Conservation (phyloP, 2,797 vertebrate genomes). For the Chelon labrosus region DNA sequence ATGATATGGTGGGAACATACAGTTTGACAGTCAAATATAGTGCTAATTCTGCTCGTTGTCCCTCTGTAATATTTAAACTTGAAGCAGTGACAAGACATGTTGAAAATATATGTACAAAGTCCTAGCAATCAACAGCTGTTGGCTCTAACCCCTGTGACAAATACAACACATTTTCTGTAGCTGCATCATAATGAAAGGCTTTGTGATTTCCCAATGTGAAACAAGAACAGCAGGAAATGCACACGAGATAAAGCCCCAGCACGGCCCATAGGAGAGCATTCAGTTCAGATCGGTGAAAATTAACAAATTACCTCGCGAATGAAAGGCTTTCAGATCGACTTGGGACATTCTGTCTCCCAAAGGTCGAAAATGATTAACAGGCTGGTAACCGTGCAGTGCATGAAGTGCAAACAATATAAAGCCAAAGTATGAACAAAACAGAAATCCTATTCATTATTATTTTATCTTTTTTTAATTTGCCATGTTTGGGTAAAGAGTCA, state of each 20-base stretch:
- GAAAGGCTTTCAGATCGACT: constrained; percentile 4
- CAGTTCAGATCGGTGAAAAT: constrained; percentile 4
- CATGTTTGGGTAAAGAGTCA: no score
- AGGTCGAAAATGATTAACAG: constrained; percentile 1
- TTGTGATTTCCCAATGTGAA: neutral
- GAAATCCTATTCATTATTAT: neutral
- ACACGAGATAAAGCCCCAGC: neutral
- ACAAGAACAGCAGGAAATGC: constrained; percentile 1
- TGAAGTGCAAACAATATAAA: neutral
- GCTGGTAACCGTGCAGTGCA: neutral
- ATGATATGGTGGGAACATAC: neutral
- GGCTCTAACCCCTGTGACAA: neutral
- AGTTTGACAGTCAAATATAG: neutral
- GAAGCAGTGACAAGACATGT: neutral
- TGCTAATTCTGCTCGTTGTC: neutral
- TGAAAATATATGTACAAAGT: neutral
- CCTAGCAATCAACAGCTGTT: neutral
- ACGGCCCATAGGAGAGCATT: neutral
- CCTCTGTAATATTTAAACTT: neutral
- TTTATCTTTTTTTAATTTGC: no score
- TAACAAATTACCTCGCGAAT: constrained; percentile 6
- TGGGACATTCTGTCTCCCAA: neutral
- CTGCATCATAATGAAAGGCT: neutral
- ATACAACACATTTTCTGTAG: neutral
- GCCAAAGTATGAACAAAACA: neutral